These are phyloP conservation scores for Nyctibius grandis DNA, from an alignment of 2,797 vertebrate species.

Conservation along the genomic window DNA sequence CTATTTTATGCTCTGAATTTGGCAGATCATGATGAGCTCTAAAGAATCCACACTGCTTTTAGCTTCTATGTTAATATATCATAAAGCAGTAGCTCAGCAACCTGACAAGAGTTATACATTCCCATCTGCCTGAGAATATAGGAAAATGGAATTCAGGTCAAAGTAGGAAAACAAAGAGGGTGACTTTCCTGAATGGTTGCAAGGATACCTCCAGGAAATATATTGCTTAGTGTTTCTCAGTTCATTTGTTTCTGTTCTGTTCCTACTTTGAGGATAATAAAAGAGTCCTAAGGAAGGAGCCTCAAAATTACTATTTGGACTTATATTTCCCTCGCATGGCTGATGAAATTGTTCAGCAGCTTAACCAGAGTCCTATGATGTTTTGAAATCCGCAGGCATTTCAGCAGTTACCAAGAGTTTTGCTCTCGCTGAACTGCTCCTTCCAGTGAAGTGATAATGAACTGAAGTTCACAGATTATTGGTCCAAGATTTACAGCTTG, in stretches of 20 bases:
- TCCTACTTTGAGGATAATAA: not conserved
- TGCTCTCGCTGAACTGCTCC: not conserved
- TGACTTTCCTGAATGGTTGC: not conserved
- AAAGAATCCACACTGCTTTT: not conserved
- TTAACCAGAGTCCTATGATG: not conserved
- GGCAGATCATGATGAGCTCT: not conserved
- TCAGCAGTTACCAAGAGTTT: not conserved
- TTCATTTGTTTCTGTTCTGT: not conserved
- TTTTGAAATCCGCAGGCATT: not conserved
- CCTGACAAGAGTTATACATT: not conserved
- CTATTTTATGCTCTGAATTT: not conserved
- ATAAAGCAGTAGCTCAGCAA: not conserved
- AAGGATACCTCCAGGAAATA: not conserved
- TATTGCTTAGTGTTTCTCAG: not conserved
- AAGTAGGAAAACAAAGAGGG: not conserved
- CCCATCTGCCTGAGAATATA: not conserved
- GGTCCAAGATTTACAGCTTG: not conserved
- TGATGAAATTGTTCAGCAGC: not conserved
- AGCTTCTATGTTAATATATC: not conserved
- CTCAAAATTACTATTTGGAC: not conserved
- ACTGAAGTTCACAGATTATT: not conserved
- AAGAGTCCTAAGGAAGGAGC: not conserved
- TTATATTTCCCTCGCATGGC: not conserved
- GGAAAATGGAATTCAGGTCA: not conserved
- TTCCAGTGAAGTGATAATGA: not conserved